A percentile compares a stretch with the other conserved stretches of the same genome.
Conservation (phyloP, 2,888 invertebrate species). For the Caenorhabditis afra region DNA sequence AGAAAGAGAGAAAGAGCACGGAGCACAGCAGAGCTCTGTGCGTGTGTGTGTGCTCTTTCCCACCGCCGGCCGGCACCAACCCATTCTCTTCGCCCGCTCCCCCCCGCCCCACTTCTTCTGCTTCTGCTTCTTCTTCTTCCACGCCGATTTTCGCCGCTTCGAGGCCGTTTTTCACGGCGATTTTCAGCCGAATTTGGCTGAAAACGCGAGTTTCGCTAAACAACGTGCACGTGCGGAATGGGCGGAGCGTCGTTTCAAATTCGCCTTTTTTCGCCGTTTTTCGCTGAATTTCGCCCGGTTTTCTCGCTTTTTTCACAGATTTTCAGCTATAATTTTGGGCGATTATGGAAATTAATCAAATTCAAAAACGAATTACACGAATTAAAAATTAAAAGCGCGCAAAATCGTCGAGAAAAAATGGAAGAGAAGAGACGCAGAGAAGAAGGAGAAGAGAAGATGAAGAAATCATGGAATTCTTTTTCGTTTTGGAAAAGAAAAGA, state of each 20-base stretch:
- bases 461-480: slow-evolving; percentile 26
- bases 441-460: too few species aligned
- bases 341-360: too few species aligned
- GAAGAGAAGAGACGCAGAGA: not conserved
- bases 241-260: not conserved
- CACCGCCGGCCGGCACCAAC: slow-evolving; percentile 5
- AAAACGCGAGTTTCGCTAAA: too few species aligned
- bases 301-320: too few species aligned
- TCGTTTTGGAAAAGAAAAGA: slow-evolving; percentile 34
- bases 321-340: too few species aligned
- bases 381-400: too few species aligned
- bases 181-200: not conserved
- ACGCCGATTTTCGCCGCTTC: slow-evolving; percentile 8
- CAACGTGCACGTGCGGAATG: too few species aligned
- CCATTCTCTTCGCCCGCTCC: slow-evolving; percentile 12
- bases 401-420: not conserved
- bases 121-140: slow-evolving; percentile 15
- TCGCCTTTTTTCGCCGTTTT: not conserved
- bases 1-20: too few species aligned
- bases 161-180: slow-evolving; percentile 5
- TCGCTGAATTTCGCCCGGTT: not conserved
- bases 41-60: too few species aligned
- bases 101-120: slow-evolving; percentile 3
- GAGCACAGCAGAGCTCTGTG: too few species aligned
- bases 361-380: too few species aligned